Percentiles rank a stretch among this genome's conserved stretches.
Conservation (phyloP, 2,113 vertebrate species). For the Calyptommatus sinebrachiatus region DNA sequence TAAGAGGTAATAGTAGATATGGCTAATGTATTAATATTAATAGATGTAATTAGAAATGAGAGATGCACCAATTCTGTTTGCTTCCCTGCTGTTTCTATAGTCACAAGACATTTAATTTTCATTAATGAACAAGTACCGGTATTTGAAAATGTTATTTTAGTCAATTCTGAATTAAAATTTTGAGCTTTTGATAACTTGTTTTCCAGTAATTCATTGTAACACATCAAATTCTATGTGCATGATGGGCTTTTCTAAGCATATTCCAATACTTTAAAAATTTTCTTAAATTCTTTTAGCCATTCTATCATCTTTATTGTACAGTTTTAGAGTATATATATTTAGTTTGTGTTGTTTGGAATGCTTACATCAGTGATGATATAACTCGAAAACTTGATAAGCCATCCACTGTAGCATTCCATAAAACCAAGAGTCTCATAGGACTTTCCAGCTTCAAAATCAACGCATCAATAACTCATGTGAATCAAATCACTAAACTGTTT, state of each 20-base stretch:
- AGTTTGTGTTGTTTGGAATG: not conserved
- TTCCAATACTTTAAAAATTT: not conserved
- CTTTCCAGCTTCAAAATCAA: constrained; percentile 43
- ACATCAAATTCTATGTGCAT: not conserved
- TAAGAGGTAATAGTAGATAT: constrained; percentile 54
- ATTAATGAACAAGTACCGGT: constrained; percentile 57
- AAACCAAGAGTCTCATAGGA: constrained; percentile 32
- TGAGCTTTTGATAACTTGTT: constrained; percentile 30
- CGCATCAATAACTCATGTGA: constrained; percentile 35
- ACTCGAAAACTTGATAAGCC: constrained; percentile 30
- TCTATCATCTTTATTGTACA: not conserved
- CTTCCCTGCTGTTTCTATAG: constrained; percentile 67
- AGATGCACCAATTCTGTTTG: constrained; percentile 67
- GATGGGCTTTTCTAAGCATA: not conserved
- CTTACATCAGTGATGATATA: constrained; percentile 45
- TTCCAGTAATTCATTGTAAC: constrained; percentile 5
- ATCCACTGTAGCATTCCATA: constrained; percentile 37
- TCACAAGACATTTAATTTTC: constrained; percentile 66
- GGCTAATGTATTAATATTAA: constrained; percentile 62
- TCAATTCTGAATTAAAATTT: constrained; percentile 59
- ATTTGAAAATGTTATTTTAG: constrained; percentile 67
- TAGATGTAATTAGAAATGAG: constrained; percentile 60
- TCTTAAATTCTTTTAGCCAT: not conserved
- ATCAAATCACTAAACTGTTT: constrained; percentile 44
- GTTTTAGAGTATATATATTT: not conserved